A percentile compares a stretch with the other conserved stretches of the same genome.
phyloP scores from a whole-genome alignment of 2,888 invertebrate species.

The Nomada fabriciana region DNA sequence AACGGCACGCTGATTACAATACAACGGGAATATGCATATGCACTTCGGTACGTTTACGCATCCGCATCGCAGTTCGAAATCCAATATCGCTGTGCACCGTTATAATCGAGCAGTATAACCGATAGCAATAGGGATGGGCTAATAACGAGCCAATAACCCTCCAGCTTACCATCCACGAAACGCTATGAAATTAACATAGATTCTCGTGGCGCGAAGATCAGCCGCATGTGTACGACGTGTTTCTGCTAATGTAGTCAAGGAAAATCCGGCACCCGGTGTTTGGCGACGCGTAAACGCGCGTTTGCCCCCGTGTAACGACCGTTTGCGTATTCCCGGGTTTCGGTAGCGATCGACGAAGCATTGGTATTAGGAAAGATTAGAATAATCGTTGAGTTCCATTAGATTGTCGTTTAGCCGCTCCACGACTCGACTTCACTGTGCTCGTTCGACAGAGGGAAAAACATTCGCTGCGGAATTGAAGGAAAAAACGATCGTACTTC shows the following conservation, averaged over 20 bases:
- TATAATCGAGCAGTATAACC: slow-evolving; percentile 68
- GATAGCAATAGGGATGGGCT: slow-evolving; percentile 60
- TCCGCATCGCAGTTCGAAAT: slow-evolving; percentile 60
- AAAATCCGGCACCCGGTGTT: slow-evolving; percentile 58
- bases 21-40: slow-evolving; percentile 42
- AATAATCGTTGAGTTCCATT: background rate
- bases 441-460: background rate
- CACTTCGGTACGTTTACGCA: slow-evolving; percentile 42
- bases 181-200: slow-evolving; percentile 72
- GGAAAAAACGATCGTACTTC: background rate
- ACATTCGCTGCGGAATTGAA: background rate
- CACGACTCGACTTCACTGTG: too few relatives aligned
- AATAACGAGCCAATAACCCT: slow-evolving; percentile 72
- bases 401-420: too few relatives aligned
- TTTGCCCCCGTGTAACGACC: slow-evolving; percentile 30
- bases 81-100: slow-evolving; percentile 67
- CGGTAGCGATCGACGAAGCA: slow-evolving; percentile 12
- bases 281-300: slow-evolving; percentile 31
- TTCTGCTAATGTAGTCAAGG: slow-evolving; percentile 57
- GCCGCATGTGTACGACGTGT: slow-evolving; percentile 62
- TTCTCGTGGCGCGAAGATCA: slow-evolving; percentile 64
- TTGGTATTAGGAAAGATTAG: background rate
- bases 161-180: slow-evolving; percentile 65
- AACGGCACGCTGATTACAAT: slow-evolving; percentile 45
- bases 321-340: slow-evolving; percentile 23